Evolutionary conservation across 2,888 invertebrate species (phyloP), one percentile per base, ranked within the genome.

Genomic region (Brachypterus glaber): DNA sequence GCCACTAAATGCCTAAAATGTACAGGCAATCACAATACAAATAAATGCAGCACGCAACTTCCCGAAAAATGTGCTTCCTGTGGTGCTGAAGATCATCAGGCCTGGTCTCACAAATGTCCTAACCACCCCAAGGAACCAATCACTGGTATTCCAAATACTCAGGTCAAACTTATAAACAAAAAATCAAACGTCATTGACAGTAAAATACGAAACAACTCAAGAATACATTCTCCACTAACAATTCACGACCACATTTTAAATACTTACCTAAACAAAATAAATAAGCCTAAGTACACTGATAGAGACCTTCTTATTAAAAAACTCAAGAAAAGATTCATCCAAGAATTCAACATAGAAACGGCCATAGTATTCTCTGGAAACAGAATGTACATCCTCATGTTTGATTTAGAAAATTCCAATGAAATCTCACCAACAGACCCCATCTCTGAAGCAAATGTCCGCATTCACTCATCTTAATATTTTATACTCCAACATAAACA

Each of bases 61-160:
- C 18, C 37, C 9, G 31, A 25, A 16, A 44, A 41, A 39, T 44
- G 41, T 30, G 9, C 12, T 7, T 30, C 30, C 7, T 43, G 38
- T 18, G 33, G 33, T 7, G 17, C 44, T 4, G 36, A 38, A 16
- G 40, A 44, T 17, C 40, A 43, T 30, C 29, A 33, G 13, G 35
- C 41, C 2, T 42, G 43, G 43, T 39, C 35, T 4, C 9, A 15
- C 7, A 38, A 41, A 33, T 38, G 39, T 21, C 39, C 39, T 9
- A 39, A 35, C 12, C 8, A 17, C 7, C 39, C 42, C 2, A 38
- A 25, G 30, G 4, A 30, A 30, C 40, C 43, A 3, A 43, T 43
- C 13, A 30, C 34, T 13, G 40, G 37, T 4, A 37, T 43, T n/a
- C 34, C 39, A 17, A 40, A 34, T 34, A 35, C 30, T n/a, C 27